phyloP scores from a whole-genome alignment of 2,113 vertebrate genomes.

The Columbina picui region DNA sequence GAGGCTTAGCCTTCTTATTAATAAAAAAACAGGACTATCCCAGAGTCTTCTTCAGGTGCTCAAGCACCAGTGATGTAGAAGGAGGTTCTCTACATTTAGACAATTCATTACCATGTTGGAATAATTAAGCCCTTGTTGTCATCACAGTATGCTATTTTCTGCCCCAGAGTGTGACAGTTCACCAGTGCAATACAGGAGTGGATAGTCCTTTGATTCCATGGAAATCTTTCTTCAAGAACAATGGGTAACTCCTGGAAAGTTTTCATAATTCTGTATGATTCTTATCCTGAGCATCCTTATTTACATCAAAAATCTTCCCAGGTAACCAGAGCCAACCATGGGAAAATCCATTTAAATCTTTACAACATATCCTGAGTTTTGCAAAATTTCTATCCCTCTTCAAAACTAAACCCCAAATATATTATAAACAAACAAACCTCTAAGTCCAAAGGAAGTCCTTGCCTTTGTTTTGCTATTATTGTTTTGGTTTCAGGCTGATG shows the following conservation, averaged over 20 bases:
- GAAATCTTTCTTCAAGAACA: neutral
- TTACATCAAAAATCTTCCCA: neutral
- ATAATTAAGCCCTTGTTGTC: neutral
- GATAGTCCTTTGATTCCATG: neutral
- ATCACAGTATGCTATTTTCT: neutral
- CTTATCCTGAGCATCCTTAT: neutral
- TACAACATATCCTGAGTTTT: neutral
- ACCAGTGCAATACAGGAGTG: neutral
- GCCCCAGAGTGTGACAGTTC: neutral
- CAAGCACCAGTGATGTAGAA: neutral
- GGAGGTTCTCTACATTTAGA: neutral
- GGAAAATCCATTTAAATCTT: neutral
- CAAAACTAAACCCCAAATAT: neutral
- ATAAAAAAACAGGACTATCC: neutral
- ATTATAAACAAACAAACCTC: neutral
- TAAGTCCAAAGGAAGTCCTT: neutral
- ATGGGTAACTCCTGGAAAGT: neutral
- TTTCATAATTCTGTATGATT: neutral
- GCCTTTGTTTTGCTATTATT: neutral
- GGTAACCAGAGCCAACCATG: neutral
- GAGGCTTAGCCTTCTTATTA: neutral
- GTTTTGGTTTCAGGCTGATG: conserved; percentile 9
- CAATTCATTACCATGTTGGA: neutral
- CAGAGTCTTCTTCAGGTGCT: neutral
- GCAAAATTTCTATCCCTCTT: neutral